Base-by-base conservation (phyloP, 2,797 vertebrate species). In the Sebastes cheni region DNA sequence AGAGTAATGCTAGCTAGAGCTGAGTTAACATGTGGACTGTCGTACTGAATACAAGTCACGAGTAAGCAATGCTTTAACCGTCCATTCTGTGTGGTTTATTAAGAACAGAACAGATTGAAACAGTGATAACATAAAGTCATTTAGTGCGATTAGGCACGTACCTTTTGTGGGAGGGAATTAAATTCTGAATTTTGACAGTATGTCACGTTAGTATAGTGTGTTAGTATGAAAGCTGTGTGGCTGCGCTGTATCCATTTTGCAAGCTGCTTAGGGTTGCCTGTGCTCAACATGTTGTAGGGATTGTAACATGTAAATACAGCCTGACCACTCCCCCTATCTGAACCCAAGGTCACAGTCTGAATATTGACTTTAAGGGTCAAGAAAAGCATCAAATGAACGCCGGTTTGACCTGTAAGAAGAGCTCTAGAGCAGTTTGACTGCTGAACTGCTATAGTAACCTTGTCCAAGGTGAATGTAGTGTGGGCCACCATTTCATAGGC, bases 381-480 rank as follows among this genome's bases (percentile, higher is more conserved):
- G 32, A 68, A 68, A 62, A 34, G 27, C 25, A 27, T 32, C 4
- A 11, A 42, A 42, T 1, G 62, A 65, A 52, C 16, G 56, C 23
- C 59, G 13, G 39, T 64, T 9, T 66, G 79, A 67, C 59, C 18
- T 46, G 66, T 9, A 20, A 52, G 29, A 13, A 61, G 4, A 30
- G 34, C 50, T 58, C 42, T 14, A 6, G 3, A 50, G 36, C 66
- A 39, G 64, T 82, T 75, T 66, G 30, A 22, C 58, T 80, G 42
- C 52, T 52, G 50, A 67, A 59, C 71, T 79, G 80, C 2, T 50
- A 1, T 52, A 72, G 34, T 90, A 75, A 89, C 89, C 89, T 91
- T 92, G 87, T 73, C 54, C 87, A 92, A 89, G 79, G 91, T 90
- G 75, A 93, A 50, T 22, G 54, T 67, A 7, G 34, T 60, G 77